A percentile compares a stretch with the other conserved stretches of the same genome.
These are phyloP conservation scores for Climacteris rufus DNA, from an alignment of 2,113 vertebrate species.

Conservation along the genomic window DNA sequence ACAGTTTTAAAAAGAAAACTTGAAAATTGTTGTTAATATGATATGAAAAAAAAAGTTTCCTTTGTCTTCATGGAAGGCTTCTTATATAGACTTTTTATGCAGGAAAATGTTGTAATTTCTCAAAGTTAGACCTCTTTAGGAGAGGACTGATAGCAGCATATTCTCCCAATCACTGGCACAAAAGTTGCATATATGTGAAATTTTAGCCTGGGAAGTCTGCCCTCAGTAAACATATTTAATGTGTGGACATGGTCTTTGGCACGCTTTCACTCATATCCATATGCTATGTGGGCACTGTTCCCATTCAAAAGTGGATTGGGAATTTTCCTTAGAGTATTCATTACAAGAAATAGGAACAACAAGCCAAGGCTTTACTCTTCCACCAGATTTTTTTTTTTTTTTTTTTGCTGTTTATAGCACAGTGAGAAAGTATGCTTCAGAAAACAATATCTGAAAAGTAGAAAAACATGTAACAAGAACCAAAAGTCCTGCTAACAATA, in stretches of 20 bases:
- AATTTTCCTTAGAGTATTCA: neutral
- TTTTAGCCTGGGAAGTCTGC: constrained; percentile 51
- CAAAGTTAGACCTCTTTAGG: neutral
- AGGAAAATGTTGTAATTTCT: neutral
- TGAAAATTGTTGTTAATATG: neutral
- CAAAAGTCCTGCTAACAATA: neutral
- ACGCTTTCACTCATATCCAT: constrained; percentile 13
- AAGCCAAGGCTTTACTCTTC: neutral
- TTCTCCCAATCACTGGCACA: neutral
- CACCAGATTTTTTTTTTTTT: neutral
- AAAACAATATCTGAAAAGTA: neutral
- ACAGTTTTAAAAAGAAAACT: neutral
- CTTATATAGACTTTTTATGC: neutral
- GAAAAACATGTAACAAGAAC: neutral
- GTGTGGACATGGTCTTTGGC: constrained; percentile 18
- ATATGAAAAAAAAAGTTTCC: neutral
- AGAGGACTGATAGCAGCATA: neutral
- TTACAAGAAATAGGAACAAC: neutral
- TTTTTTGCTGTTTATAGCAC: neutral
- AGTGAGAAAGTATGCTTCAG: neutral
- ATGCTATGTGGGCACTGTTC: constrained; percentile 48
- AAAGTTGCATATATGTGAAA: constrained; percentile 12
- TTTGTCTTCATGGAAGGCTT: neutral
- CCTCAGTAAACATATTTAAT: constrained; percentile 40
- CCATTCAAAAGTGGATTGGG: constrained; percentile 17